Conservation (phyloP, 2,113 vertebrate species). For the Myotis yumanensis region DNA sequence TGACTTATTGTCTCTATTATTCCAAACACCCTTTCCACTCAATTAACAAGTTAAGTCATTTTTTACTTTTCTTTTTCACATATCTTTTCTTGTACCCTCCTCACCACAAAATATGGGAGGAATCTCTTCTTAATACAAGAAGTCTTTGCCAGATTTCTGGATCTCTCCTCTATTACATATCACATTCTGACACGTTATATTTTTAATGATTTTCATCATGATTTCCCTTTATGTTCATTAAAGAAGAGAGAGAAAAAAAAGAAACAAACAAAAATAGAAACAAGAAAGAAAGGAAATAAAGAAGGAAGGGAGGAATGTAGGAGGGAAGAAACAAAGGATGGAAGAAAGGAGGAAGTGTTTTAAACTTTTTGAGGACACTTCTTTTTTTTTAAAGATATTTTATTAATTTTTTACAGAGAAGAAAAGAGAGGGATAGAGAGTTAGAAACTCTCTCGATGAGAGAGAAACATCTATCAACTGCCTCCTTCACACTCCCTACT, state of each 20-base stretch:
- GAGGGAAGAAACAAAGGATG: background rate
- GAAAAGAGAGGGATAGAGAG: too few species aligned
- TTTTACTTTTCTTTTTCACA: background rate
- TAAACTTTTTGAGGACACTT: background rate
- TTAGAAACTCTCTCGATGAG: too few species aligned
- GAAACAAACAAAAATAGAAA: background rate
- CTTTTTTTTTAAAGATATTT: background rate
- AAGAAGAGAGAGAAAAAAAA: background rate
- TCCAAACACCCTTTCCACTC: background rate
- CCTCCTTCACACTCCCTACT: too few species aligned
- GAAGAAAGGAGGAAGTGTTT: background rate
- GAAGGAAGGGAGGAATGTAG: background rate
- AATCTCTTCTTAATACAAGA: background rate
- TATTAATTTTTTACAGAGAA: too few species aligned
- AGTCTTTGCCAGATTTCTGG: background rate
- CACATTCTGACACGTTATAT: background rate
- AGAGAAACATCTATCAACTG: too few species aligned
- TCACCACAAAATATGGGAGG: background rate
- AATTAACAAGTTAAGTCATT: background rate
- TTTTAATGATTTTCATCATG: background rate
- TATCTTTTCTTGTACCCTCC: background rate
- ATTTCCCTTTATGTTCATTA: background rate
- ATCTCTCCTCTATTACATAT: background rate
- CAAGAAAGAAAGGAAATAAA: background rate
- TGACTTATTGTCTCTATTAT: background rate